phyloP scores from a whole-genome alignment of 2,888 invertebrate species.

The Andricus quercusramuli region DNA sequence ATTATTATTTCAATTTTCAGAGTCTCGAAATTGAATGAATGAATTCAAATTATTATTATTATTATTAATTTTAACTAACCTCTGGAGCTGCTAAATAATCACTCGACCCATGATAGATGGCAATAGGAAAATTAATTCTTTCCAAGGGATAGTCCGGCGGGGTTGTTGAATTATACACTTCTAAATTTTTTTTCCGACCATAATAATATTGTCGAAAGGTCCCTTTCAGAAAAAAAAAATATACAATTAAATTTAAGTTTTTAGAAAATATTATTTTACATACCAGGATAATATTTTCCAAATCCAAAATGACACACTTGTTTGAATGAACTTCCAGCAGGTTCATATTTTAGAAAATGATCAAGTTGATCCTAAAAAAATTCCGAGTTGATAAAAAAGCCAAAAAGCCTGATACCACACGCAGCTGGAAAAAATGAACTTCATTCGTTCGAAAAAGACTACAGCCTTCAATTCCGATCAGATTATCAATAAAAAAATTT shows the following conservation, averaged over 20 bases:
- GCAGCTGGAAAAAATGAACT: no score
- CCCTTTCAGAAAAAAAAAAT: not conserved
- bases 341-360: not conserved
- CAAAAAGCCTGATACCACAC: not conserved
- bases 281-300: not conserved
- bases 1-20: no score
- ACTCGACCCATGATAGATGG: slow-evolving; percentile 70
- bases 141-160: slow-evolving; percentile 79
- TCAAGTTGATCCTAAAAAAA: no score
- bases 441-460: no score
- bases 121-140: slow-evolving; percentile 61
- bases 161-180: slow-evolving; percentile 66
- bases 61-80: not conserved
- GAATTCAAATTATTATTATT: not conserved
- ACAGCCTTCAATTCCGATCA: no score
- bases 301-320: slow-evolving; percentile 38
- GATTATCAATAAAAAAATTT: no score
- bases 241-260: no score
- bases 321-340: slow-evolving; percentile 45
- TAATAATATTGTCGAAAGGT: slow-evolving; percentile 66
- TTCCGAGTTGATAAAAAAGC: no score
- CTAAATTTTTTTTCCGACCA: slow-evolving; percentile 69
- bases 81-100: slow-evolving; percentile 78
- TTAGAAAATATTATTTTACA: not conserved
- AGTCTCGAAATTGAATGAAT: no score